A percentile compares a stretch with the other conserved stretches of the same genome.
These are phyloP conservation scores for Scylla paramamosain DNA, from an alignment of 1,140 invertebrate species.

Conservation along the genomic window DNA sequence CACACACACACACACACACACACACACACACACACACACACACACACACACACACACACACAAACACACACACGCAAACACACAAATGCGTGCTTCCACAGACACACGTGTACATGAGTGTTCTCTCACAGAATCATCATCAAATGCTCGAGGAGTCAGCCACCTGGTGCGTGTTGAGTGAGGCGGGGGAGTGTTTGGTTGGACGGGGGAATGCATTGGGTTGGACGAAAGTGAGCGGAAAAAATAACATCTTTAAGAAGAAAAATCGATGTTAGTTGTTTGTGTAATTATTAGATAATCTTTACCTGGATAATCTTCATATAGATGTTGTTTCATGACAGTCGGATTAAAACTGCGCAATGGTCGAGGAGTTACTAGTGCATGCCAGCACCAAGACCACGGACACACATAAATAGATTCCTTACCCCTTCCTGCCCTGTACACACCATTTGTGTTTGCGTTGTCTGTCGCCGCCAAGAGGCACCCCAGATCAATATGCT, in stretches of 20 bases:
- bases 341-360: background rate
- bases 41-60: too few species aligned
- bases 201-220: background rate
- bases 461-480: background rate
- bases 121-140: too few species aligned
- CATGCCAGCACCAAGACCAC: background rate
- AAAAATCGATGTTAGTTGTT: background rate
- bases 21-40: too few species aligned
- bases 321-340: background rate
- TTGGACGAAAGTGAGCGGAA: background rate
- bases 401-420: background rate
- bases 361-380: background rate
- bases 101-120: too few species aligned
- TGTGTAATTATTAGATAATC: background rate
- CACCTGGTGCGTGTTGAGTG: background rate
- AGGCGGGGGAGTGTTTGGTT: background rate
- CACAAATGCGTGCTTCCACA: too few species aligned
- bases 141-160: too few species aligned
- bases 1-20: slow-evolving; percentile 6
- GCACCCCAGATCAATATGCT: background rate
- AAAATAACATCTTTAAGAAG: background rate
- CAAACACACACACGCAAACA: too few species aligned
- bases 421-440: background rate
- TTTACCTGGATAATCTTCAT: background rate
- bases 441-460: background rate